phyloP scores from a whole-genome alignment of 2,888 invertebrate genomes.

The Villa cingulata region DNA sequence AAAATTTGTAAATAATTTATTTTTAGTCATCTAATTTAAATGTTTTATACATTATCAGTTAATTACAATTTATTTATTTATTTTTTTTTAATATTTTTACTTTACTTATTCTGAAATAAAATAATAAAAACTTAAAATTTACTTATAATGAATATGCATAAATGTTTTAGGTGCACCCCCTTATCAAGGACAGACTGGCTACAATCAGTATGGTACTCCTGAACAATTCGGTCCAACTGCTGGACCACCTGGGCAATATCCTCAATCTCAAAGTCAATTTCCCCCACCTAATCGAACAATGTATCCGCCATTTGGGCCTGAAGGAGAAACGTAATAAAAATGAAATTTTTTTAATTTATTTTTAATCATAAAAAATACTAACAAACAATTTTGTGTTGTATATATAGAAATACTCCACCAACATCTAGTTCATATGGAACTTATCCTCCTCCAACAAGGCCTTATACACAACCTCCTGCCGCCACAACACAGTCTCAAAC shows the following conservation, averaged over 20 bases:
- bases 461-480: constrained; percentile 34
- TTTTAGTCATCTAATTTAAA: too few relatives aligned
- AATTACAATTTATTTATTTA: too few relatives aligned
- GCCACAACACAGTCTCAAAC: constrained; percentile 40
- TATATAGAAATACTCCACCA: constrained; percentile 27
- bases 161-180: constrained; percentile 36
- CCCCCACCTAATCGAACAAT: constrained; percentile 62
- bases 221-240: constrained; percentile 45
- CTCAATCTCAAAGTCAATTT: constrained; percentile 43
- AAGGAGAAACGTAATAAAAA: constrained; percentile 47
- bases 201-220: constrained; percentile 53
- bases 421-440: constrained; percentile 30
- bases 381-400: not conserved
- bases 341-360: too few relatives aligned
- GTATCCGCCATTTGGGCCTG: constrained; percentile 63
- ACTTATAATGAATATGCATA: too few relatives aligned
- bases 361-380: not conserved
- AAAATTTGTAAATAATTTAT: too few relatives aligned
- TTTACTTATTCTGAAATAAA: too few relatives aligned
- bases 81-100: too few relatives aligned
- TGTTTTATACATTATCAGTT: too few relatives aligned
- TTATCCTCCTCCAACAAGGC: constrained; percentile 26
- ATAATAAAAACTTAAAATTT: too few relatives aligned
- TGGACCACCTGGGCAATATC: constrained; percentile 43
- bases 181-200: constrained; percentile 48